A percentile compares a stretch with the other conserved stretches of the same genome.
phyloP scores from a whole-genome alignment of 2,113 vertebrate genomes.

The Plotosus lineatus region DNA sequence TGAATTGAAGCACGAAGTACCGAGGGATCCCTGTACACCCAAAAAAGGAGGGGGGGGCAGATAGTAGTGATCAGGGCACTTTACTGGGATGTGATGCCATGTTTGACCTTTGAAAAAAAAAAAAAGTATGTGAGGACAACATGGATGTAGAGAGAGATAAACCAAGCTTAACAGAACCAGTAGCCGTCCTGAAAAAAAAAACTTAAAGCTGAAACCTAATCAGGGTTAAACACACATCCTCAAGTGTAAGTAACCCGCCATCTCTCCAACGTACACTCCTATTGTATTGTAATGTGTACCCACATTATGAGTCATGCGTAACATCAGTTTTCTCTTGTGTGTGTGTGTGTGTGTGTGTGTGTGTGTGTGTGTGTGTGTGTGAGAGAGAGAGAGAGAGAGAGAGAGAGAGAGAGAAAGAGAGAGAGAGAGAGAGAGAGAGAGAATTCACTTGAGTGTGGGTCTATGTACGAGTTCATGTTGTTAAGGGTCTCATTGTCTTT shows the following conservation, averaged over 20 bases:
- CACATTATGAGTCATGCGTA: constrained; percentile 51
- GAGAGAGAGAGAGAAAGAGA: neutral
- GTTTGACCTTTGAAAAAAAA: constrained; percentile 30
- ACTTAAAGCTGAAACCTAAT: constrained; percentile 49
- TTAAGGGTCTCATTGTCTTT: constrained; percentile 59
- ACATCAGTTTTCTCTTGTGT: constrained; percentile 22
- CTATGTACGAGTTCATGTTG: neutral
- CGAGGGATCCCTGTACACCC: too few relatives aligned
- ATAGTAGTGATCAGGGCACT: neutral
- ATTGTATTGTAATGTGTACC: constrained; percentile 49
- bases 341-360: neutral
- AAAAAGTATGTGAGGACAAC: neutral
- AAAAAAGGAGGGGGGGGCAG: too few relatives aligned
- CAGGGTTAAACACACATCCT: constrained; percentile 62
- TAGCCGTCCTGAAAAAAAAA: constrained; percentile 36
- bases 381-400: too few relatives aligned
- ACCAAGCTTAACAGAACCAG: constrained; percentile 47
- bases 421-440: neutral
- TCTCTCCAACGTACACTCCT: constrained; percentile 25
- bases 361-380: too few relatives aligned
- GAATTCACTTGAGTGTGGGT: neutral
- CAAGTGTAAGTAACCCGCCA: constrained; percentile 37
- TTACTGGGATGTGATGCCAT: neutral
- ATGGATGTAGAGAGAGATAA: neutral
- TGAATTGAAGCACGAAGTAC: too few relatives aligned